These are phyloP conservation scores for Diarsia mendica DNA, from an alignment of 2,888 invertebrate genomes.

Conservation along the genomic window DNA sequence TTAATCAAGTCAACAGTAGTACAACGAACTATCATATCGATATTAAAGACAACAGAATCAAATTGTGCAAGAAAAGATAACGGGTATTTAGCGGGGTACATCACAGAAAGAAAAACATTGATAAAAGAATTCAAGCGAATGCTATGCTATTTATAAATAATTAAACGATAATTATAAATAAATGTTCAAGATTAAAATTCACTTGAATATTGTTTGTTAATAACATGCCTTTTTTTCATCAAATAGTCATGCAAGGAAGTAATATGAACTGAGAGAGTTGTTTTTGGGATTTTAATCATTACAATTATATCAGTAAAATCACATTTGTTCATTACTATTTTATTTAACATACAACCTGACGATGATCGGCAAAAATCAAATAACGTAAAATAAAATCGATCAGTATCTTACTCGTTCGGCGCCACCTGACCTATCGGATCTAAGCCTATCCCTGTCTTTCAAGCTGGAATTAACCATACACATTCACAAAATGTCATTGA, in stretches of 20 bases:
- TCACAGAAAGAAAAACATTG: background rate
- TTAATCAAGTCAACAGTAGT: background rate
- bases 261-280: too few species aligned
- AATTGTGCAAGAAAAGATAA: slow-evolving; percentile 17
- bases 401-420: background rate
- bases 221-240: too few species aligned
- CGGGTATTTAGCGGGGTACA: background rate
- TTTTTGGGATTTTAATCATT: too few species aligned
- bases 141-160: slow-evolving; percentile 4
- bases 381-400: too few species aligned
- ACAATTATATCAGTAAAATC: too few species aligned
- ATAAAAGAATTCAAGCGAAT: background rate
- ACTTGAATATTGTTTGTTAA: background rate
- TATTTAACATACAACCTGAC: too few species aligned
- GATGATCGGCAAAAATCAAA: too few species aligned
- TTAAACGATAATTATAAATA: slow-evolving; percentile 32
- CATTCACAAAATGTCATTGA: background rate
- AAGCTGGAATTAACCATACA: background rate
- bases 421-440: background rate
- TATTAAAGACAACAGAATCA: background rate
- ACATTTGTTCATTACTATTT: too few species aligned
- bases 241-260: too few species aligned
- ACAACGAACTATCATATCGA: background rate
- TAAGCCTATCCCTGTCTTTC: background rate
- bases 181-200: background rate